Conservation (phyloP, 2,888 invertebrate genomes). For the Euphydryas editha region DNA sequence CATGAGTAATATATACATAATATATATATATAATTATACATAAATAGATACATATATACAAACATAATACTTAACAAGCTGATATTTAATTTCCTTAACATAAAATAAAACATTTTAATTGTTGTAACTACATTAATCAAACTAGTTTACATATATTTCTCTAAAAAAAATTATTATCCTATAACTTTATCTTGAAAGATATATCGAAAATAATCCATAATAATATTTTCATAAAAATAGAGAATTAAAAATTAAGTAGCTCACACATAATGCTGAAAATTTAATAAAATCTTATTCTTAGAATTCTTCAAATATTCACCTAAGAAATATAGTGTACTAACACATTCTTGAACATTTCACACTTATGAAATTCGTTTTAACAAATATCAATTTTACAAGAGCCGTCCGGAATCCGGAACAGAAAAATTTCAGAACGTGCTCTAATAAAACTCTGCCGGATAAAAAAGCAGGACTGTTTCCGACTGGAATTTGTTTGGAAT, state of each 20-base stretch:
- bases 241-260: not conserved
- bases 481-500: slow-evolving; percentile 13
- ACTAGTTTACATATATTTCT: not conserved
- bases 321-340: slow-evolving; percentile 11
- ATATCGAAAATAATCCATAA: not conserved
- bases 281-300: slow-evolving; percentile 4
- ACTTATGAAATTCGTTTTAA: slow-evolving; percentile 31
- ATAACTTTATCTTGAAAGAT: not conserved
- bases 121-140: not conserved
- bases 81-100: too few species aligned
- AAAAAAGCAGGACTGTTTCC: slow-evolving; percentile 21
- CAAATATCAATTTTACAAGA: slow-evolving; percentile 27
- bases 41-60: too few species aligned
- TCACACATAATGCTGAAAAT: not conserved
- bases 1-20: too few species aligned
- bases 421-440: slow-evolving; percentile 26
- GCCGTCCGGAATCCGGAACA: not conserved
- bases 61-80: too few species aligned
- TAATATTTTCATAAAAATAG: not conserved
- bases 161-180: too few species aligned
- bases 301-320: slow-evolving; percentile 3
- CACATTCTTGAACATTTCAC: slow-evolving; percentile 25
- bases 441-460: slow-evolving; percentile 15
- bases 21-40: too few species aligned
- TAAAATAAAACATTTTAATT: not conserved